Conservation (phyloP, 1,140 invertebrate species). For the Euura lappo region DNA sequence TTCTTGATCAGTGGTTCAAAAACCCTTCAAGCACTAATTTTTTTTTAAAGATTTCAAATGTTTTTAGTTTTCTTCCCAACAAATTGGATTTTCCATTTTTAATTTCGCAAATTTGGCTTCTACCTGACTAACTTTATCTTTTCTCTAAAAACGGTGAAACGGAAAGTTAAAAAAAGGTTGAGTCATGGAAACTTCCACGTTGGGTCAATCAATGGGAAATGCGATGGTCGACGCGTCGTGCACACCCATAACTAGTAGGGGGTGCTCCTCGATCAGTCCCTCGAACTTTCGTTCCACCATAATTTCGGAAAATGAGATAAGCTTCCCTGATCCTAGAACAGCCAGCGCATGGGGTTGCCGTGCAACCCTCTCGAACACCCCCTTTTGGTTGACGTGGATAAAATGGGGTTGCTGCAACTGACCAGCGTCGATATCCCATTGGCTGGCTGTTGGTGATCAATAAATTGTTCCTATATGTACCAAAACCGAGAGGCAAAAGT, state of each 20-base stretch:
- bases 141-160: background rate
- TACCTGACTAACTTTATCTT: background rate
- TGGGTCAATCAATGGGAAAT: background rate
- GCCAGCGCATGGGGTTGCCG: slow-evolving; percentile 2
- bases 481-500: background rate
- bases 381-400: slow-evolving; percentile 25
- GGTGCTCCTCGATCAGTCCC: slow-evolving; percentile 35
- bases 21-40: too few relatives aligned
- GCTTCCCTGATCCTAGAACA: slow-evolving; percentile 26
- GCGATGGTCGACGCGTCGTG: background rate
- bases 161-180: background rate
- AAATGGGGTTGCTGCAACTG: slow-evolving; percentile 51
- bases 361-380: slow-evolving; percentile 39
- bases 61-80: too few relatives aligned
- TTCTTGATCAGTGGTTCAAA: too few relatives aligned
- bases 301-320: slow-evolving; percentile 58
- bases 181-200: background rate
- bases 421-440: slow-evolving; percentile 47
- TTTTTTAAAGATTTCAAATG: too few relatives aligned
- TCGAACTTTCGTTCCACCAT: slow-evolving; percentile 47
- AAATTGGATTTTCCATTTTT: too few relatives aligned
- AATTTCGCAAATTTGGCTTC: too few relatives aligned
- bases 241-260: slow-evolving; percentile 15
- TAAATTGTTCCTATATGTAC: slow-evolving; percentile 52
- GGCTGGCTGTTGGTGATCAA: slow-evolving; percentile 49